These are phyloP conservation scores for Cyprinus carpio DNA, from an alignment of 2,113 vertebrate genomes.

Conservation along the genomic window DNA sequence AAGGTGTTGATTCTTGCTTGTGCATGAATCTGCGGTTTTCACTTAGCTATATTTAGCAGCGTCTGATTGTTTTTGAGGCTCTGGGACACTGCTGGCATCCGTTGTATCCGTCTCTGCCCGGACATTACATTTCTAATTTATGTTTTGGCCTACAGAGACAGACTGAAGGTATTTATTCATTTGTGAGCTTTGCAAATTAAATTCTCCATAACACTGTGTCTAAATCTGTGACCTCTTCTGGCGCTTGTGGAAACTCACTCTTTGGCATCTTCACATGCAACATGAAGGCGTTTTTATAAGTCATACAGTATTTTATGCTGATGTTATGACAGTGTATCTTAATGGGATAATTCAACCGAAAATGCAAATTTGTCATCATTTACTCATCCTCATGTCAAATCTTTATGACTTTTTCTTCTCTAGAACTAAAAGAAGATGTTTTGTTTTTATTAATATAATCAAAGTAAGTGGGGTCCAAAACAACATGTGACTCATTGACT, in stretches of 20 bases:
- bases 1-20: constrained; percentile 53
- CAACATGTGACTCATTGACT: neutral
- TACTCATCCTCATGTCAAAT: neutral
- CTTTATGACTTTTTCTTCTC: neutral
- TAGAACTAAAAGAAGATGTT: neutral
- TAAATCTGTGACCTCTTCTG: constrained; percentile 17
- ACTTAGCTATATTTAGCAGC: constrained; percentile 51
- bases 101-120: constrained; percentile 33
- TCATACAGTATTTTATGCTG: neutral
- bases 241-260: neutral
- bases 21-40: constrained; percentile 51
- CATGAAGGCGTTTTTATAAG: neutral
- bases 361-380: neutral
- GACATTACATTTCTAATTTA: constrained; percentile 41
- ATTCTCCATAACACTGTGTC: neutral
- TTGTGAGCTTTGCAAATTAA: neutral
- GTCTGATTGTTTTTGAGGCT: constrained; percentile 37
- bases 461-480: neutral
- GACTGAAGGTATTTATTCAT: constrained; percentile 25
- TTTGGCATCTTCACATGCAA: neutral
- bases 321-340: neutral
- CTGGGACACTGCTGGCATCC: constrained; percentile 32
- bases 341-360: neutral
- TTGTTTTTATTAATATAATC: neutral
- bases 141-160: constrained; percentile 6